Conservation (phyloP, 1,140 invertebrate genomes). For the Drosophila kanapiae region DNA sequence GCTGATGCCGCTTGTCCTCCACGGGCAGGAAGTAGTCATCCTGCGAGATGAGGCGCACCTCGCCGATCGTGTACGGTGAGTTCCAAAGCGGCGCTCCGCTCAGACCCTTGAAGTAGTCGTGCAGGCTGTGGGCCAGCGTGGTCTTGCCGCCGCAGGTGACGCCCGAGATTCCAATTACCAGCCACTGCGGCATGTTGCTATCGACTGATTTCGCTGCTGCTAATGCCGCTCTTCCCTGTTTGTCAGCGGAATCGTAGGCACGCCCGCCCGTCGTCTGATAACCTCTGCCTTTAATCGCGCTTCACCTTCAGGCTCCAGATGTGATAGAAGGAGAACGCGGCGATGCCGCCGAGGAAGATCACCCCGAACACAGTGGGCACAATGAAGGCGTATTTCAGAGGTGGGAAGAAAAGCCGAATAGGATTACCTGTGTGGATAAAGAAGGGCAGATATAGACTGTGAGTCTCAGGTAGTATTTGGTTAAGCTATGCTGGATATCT, state of each 20-base stretch:
- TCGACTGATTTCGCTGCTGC: conserved; percentile 34
- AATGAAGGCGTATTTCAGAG: conserved; percentile 87
- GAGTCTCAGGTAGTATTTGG: too few species aligned
- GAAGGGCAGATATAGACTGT: neutral
- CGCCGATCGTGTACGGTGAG: conserved; percentile 84
- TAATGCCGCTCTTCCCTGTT: conserved; percentile 27
- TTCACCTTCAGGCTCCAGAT: conserved; percentile 83
- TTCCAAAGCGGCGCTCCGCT: conserved; percentile 67
- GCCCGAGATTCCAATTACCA: conserved; percentile 91
- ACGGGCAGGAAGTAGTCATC: conserved; percentile 91
- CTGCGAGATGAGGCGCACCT: conserved; percentile 89
- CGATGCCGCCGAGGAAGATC: conserved; percentile 88
- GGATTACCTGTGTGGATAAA: conserved; percentile 85
- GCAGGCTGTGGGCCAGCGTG: conserved; percentile 88
- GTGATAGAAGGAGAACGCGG: conserved; percentile 89
- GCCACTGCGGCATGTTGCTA: conserved; percentile 86
- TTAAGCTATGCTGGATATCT: neutral
- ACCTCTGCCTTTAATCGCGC: conserved; percentile 41
- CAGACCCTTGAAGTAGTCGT: conserved; percentile 85
- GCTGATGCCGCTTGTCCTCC: conserved; percentile 89
- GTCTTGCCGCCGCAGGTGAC: conserved; percentile 94
- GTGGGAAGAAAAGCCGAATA: conserved; percentile 87
- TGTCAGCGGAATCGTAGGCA: conserved; percentile 17
- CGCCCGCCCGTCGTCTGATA: conserved; percentile 12
- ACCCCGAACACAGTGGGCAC: conserved; percentile 88